phyloP scores from a whole-genome alignment of 2,113 vertebrate genomes.

The Ceyx cyanopectus region DNA sequence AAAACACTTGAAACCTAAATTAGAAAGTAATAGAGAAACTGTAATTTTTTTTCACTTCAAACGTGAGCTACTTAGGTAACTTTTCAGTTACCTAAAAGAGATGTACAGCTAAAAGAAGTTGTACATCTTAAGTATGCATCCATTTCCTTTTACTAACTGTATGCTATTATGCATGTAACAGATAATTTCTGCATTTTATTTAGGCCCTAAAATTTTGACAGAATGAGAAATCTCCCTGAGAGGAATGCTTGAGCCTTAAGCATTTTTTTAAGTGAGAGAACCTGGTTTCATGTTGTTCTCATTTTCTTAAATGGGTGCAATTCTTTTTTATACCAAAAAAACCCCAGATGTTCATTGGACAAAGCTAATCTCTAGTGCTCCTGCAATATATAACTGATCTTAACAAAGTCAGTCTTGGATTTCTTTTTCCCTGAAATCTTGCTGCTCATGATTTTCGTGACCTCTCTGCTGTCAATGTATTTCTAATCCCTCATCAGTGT shows the following conservation, averaged over 20 bases:
- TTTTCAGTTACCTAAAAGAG: neutral
- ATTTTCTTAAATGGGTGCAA: neutral
- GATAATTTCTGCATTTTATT: neutral
- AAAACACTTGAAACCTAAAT: neutral
- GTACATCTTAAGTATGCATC: neutral
- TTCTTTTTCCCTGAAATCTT: neutral
- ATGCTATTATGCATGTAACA: neutral
- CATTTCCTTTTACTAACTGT: neutral
- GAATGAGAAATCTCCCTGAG: neutral
- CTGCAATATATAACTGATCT: neutral
- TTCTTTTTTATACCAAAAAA: neutral
- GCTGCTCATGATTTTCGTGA: neutral
- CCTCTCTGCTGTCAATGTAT: accelerated
- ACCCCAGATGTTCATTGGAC: neutral
- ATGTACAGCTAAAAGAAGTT: too few species aligned
- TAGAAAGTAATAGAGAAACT: neutral
- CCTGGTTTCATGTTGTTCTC: neutral
- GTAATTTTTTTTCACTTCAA: neutral
- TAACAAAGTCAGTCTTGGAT: neutral
- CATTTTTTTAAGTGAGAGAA: neutral
- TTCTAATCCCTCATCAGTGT: neutral
- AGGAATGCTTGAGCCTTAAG: neutral
- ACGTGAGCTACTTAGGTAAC: neutral
- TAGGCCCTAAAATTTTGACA: neutral
- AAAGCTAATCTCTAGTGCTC: neutral